These are phyloP conservation scores for Cartodere bifasciata DNA, from an alignment of 2,888 invertebrate species.

Conservation along the genomic window DNA sequence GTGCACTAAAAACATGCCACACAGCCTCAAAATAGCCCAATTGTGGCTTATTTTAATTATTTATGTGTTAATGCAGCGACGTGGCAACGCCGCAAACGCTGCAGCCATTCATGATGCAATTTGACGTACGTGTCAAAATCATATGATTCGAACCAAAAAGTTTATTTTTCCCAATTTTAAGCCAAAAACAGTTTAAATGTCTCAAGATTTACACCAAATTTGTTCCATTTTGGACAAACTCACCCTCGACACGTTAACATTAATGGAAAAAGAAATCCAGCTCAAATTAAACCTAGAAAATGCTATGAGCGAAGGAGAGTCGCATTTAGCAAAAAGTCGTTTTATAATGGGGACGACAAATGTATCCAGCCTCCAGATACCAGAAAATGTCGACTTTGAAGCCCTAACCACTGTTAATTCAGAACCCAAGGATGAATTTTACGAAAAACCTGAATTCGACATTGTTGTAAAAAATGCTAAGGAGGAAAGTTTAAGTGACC, in stretches of 20 bases:
- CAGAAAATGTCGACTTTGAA: slow-evolving; percentile 41
- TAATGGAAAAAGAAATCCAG: slow-evolving; percentile 61
- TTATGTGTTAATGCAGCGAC: too few relatives aligned
- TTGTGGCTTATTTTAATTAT: too few relatives aligned
- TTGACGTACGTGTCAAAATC: too few relatives aligned
- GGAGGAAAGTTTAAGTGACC: slow-evolving; percentile 40
- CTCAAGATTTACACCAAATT: too few relatives aligned
- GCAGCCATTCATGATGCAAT: too few relatives aligned
- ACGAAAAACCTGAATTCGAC: slow-evolving; percentile 24
- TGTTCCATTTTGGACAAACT: slow-evolving; percentile 54
- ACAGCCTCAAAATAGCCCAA: too few relatives aligned
- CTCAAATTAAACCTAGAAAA: slow-evolving; percentile 57
- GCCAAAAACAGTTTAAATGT: too few relatives aligned
- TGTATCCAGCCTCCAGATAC: slow-evolving; percentile 57
- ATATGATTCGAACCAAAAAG: too few relatives aligned
- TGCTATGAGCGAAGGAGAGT: slow-evolving; percentile 53
- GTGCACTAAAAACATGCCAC: too few relatives aligned
- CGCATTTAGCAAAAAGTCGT: slow-evolving; percentile 62
- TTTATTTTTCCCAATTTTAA: too few relatives aligned
- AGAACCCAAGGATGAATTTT: slow-evolving; percentile 27
- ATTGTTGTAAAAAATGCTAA: slow-evolving; percentile 26
- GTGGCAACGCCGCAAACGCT: too few relatives aligned
- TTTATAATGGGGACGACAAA: slow-evolving; percentile 68
- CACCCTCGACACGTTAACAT: slow-evolving; percentile 51
- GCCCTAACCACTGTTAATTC: slow-evolving; percentile 32